Evolutionary conservation across 1,140 invertebrate genomes (phyloP), one percentile per base, ranked within the genome.

Genomic region (Bathynomus jamesi): DNA sequence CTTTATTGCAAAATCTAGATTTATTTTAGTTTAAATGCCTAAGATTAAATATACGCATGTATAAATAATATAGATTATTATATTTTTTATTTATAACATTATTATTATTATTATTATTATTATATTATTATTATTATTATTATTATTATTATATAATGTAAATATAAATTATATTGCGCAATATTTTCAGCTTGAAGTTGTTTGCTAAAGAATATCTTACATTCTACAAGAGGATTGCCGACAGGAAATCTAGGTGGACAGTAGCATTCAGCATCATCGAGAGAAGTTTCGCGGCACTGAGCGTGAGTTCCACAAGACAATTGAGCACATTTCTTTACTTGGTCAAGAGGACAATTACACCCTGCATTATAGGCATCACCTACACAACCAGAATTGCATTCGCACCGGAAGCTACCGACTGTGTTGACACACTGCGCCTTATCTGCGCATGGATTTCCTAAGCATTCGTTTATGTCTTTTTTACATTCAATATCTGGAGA

Each of bases 211-310:
- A n/a, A n/a, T n/a, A n/a, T n/a, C 79, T 80, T 86, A 93, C 93
- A 95, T 87, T 91, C 87, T 76, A 89, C 87, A 76, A 89, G 87
- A 11, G 93, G 91, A 86, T 96, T 90, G 60, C 93, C 93, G 65
- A 87, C 85, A 29, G 92, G 91, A 82, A 87, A 91, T 78, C 89
- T 87, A 17, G 87, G 81, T 61, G 92, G 92, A 80, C 93, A 96
- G 80, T 89, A 91, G 79, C 94, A 96, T 78, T 91, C 87, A 0
- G 91, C 86, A 74, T 87, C 84, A 65, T 85, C 85, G 21, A 80
- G 79, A 69, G 86, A 85, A 61, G 86, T 83, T 28, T 69, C 66
- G 71, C 87, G 86, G 80, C 94, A 96, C 25, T 87, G 85, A 5
- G 93, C 92, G 78, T 93, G 91, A 11, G 86, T 82, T n/a, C 92